A percentile compares a stretch with the other conserved stretches of the same genome.
Evolutionary conservation across 2,797 vertebrate species (phyloP).

Genomic region (Sphaeramia orbicularis): DNA sequence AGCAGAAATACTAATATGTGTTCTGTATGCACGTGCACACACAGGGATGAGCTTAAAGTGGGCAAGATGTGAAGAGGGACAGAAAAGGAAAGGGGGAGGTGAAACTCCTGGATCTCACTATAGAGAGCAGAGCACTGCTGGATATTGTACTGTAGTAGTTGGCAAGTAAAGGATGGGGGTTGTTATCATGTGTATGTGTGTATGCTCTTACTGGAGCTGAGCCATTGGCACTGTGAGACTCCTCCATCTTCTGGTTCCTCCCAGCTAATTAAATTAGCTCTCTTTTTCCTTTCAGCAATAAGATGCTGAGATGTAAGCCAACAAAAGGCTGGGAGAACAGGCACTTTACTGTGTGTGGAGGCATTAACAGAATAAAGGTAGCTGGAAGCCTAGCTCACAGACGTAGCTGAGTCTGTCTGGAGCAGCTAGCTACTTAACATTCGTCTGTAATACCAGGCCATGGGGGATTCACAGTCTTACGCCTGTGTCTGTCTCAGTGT

Average conservation of each 20-base stretch:
- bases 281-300: conserved; percentile 67
- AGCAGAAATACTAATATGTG: conserved; percentile 76
- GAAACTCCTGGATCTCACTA: conserved; percentile 68
- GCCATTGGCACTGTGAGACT: conserved; percentile 64
- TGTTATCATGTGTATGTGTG: conserved; percentile 39
- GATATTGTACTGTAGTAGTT: conserved; percentile 72
- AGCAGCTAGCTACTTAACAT: conserved; percentile 74
- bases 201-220: conserved; percentile 62
- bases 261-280: conserved; percentile 79
- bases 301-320: conserved; percentile 71
- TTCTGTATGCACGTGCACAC: conserved; percentile 71
- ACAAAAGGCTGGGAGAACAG: conserved; percentile 59
- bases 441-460: conserved; percentile 63
- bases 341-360: conserved; percentile 57
- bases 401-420: conserved; percentile 65
- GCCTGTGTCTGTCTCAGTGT: conserved; percentile 55
- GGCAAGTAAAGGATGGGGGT: conserved; percentile 68
- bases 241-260: conserved; percentile 77
- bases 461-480: conserved; percentile 58
- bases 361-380: conserved; percentile 66
- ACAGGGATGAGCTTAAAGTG: conserved; percentile 59
- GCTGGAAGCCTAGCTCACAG: conserved; percentile 55
- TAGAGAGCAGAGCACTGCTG: conserved; percentile 72
- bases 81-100: conserved; percentile 54
- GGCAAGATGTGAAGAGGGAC: conserved; percentile 42